Evolutionary conservation across 1,140 invertebrate genomes (phyloP).

Genomic region (Dryas iulia): DNA sequence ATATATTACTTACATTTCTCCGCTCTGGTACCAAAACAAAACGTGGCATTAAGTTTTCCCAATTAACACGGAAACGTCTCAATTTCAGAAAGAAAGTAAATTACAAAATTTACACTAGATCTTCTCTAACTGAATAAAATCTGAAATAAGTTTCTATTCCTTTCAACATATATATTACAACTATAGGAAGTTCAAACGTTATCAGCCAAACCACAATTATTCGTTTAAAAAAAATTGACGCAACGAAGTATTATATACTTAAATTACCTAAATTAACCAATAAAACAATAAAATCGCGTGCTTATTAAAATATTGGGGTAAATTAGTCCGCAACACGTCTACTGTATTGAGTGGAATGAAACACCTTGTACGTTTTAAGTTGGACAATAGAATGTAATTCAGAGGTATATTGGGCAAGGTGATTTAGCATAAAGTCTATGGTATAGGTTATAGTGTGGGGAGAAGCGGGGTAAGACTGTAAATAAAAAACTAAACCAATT

Average conservation of each 20-base stretch:
- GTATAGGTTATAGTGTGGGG: neutral
- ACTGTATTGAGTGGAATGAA: constrained; percentile 36
- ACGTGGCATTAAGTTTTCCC: too few species aligned
- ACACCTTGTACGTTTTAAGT: constrained; percentile 62
- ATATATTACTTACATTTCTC: too few species aligned
- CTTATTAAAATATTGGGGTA: neutral
- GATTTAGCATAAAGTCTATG: constrained; percentile 64
- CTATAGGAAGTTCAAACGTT: too few species aligned
- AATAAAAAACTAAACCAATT: too few species aligned
- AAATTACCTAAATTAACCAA: neutral
- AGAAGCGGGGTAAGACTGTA: neutral
- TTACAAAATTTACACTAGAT: too few species aligned
- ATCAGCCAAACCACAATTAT: too few species aligned
- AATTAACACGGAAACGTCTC: too few species aligned
- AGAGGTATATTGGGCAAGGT: constrained; percentile 57
- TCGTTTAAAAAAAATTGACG: neutral
- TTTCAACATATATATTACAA: too few species aligned
- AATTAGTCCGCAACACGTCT: constrained; percentile 9
- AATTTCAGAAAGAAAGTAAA: too few species aligned
- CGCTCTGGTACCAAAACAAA: too few species aligned
- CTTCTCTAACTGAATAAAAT: too few species aligned
- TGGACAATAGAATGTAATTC: constrained; percentile 67
- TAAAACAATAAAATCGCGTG: neutral
- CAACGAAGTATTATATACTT: neutral
- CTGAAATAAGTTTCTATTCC: too few species aligned